Conservation (phyloP, 2,113 vertebrate species). For the Thamnophis sirtalis region DNA sequence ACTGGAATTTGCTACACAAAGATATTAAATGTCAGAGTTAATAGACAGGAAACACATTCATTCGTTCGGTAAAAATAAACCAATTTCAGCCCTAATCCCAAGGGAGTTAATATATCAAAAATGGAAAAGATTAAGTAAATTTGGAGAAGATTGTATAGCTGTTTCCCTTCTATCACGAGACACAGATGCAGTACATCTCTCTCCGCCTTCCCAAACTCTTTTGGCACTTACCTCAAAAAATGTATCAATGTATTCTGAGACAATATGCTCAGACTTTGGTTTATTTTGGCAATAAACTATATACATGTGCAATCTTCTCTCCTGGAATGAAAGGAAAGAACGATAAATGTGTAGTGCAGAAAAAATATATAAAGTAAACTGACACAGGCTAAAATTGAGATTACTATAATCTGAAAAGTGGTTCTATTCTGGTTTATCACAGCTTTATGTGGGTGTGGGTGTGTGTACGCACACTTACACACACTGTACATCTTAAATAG, state of each 20-base stretch:
- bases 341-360: constrained; percentile 15
- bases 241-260: constrained; percentile 95
- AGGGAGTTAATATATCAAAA: neutral
- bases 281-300: constrained; percentile 99
- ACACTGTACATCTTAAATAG: neutral
- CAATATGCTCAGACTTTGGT: constrained; percentile 97
- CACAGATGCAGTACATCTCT: neutral
- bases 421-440: neutral
- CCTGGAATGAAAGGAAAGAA: constrained; percentile 69
- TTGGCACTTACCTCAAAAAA: constrained; percentile 90
- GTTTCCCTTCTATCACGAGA: neutral
- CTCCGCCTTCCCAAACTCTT: neutral
- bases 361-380: neutral
- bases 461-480: too few relatives aligned
- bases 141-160: neutral
- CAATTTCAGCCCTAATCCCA: neutral
- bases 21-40: neutral
- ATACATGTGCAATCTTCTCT: constrained; percentile 96
- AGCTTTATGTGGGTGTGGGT: too few relatives aligned
- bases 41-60: neutral
- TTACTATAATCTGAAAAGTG: neutral
- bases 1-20: neutral
- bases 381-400: neutral
- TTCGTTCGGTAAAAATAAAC: neutral
- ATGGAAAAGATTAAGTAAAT: neutral